A percentile compares a stretch with the other conserved stretches of the same genome.
These are phyloP conservation scores for Nycticorax nycticorax DNA, from an alignment of 2,113 vertebrate genomes.

Conservation along the genomic window DNA sequence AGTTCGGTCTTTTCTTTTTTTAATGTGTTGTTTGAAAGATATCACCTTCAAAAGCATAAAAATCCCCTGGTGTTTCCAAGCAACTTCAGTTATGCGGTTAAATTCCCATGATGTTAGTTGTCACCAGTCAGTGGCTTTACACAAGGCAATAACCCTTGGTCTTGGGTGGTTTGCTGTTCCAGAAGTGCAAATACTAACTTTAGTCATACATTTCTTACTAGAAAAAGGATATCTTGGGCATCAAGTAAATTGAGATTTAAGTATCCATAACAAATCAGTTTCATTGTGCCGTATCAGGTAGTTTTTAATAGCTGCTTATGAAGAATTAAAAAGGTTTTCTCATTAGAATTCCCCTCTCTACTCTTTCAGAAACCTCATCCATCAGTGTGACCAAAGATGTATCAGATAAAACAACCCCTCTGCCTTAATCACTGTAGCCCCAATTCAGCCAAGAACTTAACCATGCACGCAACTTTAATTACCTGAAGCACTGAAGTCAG, in stretches of 20 bases:
- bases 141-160: not conserved
- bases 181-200: not conserved
- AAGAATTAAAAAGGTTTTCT: not conserved
- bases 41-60: not conserved
- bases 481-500: not conserved
- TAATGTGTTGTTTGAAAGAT: not conserved
- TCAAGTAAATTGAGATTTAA: not conserved
- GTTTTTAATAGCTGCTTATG: not conserved
- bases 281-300: not conserved
- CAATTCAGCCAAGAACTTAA: not conserved
- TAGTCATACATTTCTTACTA: not conserved
- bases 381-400: not conserved
- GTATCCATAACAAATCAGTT: not conserved
- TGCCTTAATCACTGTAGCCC: not conserved
- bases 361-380: not conserved
- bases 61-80: not conserved
- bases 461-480: not conserved
- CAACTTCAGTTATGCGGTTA: not conserved
- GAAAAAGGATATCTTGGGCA: not conserved
- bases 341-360: not conserved
- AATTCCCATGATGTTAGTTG: not conserved
- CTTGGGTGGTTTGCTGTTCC: not conserved
- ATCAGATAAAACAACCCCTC: not conserved
- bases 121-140: not conserved
- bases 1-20: not conserved